phyloP scores from a whole-genome alignment of 2,888 invertebrate genomes.

The Cosmorhoe ocellata region DNA sequence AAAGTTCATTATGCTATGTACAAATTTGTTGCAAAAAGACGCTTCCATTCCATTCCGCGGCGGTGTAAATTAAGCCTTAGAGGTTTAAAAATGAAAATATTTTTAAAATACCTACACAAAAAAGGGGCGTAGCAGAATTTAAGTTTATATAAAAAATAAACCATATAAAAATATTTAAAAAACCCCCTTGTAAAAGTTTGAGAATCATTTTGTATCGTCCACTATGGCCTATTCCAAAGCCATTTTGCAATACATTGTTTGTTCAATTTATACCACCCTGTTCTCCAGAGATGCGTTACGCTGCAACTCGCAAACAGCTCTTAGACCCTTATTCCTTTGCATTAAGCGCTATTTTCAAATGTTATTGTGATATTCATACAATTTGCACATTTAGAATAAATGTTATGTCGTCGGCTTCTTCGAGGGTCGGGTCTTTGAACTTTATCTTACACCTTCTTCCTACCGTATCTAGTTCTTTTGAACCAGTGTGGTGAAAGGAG shows the following conservation, averaged over 20 bases:
- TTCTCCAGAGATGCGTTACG: slow-evolving; percentile 56
- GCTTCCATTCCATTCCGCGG: no score
- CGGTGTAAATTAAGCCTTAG: no score
- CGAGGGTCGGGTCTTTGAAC: slow-evolving; percentile 45
- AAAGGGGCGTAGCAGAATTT: no score
- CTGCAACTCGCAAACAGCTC: slow-evolving; percentile 30
- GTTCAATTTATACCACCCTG: slow-evolving; percentile 68
- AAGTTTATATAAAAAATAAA: no score
- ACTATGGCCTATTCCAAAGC: slow-evolving; percentile 55
- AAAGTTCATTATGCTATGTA: no score
- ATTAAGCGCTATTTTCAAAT: slow-evolving; percentile 36
- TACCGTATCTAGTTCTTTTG: no score
- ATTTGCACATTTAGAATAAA: slow-evolving; percentile 50
- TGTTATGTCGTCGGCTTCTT: slow-evolving; percentile 45
- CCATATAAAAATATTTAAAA: no score
- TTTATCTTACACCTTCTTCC: slow-evolving; percentile 32
- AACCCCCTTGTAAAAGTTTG: slow-evolving; percentile 51
- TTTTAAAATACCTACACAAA: no score
- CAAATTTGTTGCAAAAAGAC: no score
- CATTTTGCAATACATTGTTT: slow-evolving; percentile 78
- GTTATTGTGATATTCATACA: slow-evolving; percentile 29
- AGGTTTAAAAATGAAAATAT: no score
- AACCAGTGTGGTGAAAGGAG: no score
- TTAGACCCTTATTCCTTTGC: slow-evolving; percentile 30
- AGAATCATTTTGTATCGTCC: slow-evolving; percentile 41